Evolutionary conservation across 2,888 invertebrate genomes (phyloP), one percentile per base, ranked within the genome.

Genomic region (Ophion ellenae): DNA sequence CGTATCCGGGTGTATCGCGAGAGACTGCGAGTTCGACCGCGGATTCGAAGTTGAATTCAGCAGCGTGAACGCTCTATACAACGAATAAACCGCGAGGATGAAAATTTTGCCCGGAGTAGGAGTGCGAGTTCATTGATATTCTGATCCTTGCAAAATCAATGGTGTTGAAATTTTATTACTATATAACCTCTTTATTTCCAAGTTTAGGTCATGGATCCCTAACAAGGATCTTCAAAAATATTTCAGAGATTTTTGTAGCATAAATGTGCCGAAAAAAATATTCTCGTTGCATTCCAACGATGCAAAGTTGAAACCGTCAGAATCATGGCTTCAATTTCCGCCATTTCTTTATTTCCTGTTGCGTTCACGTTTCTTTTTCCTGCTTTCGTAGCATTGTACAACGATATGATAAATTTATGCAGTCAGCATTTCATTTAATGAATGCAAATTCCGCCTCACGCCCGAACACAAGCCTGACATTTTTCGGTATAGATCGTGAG

Each of bases 1-100:
- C 89, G 91, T 91, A 92, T 92, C 92, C 92, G 92, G 92, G 92
- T 92, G 91, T 89, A 90, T 89, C 89, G 86, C 83, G 79, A 59
- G 87, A 88, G 86, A 87, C 76, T 64, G 63, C 7, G 70, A 80
- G 84, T 71, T 75, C 69, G 40, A 77, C 28, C 66, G 57, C 40
- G 63, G 53, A 63, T 64, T 80, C 17, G 53, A 73, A 66, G 53
- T 57, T 66, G 64, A 59, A 71, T 53, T 66, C 66, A 32, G 24
- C 80, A 40, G 64, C 11, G 20, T 59, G 40, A 64, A 14, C 73
- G 40, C 59, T 36, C 32, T 40, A 17, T 11, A 61, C 45, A 40
- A 40, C 11, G 59, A 36, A 45, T 69, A 45, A 17, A 59, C n/a
- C 0, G 28, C 17, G 2, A 28, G 47, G 61, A 61, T 40, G 10